phyloP scores from a whole-genome alignment of 2,797 vertebrate genomes.

The Cercopithecus diana region DNA sequence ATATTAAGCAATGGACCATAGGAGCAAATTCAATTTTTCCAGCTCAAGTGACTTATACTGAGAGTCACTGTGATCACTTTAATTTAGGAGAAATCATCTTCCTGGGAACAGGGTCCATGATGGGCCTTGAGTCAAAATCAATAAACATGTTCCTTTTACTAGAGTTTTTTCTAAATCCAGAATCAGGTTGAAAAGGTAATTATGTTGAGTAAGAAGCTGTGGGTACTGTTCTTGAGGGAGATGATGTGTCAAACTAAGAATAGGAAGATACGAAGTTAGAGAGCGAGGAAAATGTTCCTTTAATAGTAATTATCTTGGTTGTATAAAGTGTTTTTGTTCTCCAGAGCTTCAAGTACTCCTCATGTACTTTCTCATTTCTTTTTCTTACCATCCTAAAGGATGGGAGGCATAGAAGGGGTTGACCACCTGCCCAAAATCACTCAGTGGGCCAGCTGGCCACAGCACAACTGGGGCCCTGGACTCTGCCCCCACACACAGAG shows the following conservation, averaged over 20 bases:
- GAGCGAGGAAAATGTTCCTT: conserved; percentile 52
- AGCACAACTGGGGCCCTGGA: neutral
- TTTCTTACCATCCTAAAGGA: conserved; percentile 16
- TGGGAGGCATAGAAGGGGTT: neutral
- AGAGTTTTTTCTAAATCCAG: conserved; percentile 59
- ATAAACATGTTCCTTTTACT: conserved; percentile 68
- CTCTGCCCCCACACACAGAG: neutral
- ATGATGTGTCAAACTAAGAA: conserved; percentile 76
- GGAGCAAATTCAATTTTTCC: conserved; percentile 59
- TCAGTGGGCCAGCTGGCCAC: neutral
- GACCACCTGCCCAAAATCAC: neutral
- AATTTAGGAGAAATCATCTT: conserved; percentile 53
- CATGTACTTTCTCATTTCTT: conserved; percentile 31
- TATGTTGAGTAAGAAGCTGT: conserved; percentile 73
- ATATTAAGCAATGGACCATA: conserved; percentile 46
- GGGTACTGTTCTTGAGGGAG: conserved; percentile 66
- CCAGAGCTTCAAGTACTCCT: neutral
- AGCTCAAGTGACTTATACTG: conserved; percentile 53
- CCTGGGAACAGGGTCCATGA: conserved; percentile 46
- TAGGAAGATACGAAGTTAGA: conserved; percentile 55
- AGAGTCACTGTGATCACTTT: conserved; percentile 50
- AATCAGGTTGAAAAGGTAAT: conserved; percentile 72
- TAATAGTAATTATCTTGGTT: conserved; percentile 48
- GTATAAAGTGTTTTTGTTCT: conserved; percentile 67
- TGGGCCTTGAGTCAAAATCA: conserved; percentile 73